Evolutionary conservation across 2,113 vertebrate species (phyloP).

Genomic region (Micromys minutus): DNA sequence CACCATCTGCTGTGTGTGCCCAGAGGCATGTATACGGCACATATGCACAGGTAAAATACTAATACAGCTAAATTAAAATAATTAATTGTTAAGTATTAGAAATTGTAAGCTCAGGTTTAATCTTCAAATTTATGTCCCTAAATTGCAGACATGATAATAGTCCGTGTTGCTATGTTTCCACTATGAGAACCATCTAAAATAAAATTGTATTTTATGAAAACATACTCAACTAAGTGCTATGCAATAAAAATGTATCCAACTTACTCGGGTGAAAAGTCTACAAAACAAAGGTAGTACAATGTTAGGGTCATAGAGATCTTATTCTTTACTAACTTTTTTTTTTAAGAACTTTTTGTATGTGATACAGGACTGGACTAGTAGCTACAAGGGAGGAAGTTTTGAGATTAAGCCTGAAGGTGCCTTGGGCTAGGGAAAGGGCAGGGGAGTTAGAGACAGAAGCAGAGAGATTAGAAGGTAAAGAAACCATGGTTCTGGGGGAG

Average conservation of each 20-base stretch:
- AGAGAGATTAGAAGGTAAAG: not conserved
- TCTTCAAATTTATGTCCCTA: constrained; percentile 23
- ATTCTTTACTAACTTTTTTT: too few relatives aligned
- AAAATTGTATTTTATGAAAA: constrained; percentile 49
- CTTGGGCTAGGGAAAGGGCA: constrained; percentile 4
- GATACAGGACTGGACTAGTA: not conserved
- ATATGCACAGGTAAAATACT: not conserved
- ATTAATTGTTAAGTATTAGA: not conserved
- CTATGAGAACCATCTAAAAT: constrained; percentile 38
- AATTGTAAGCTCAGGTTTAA: constrained; percentile 43
- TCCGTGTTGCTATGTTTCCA: constrained; percentile 50
- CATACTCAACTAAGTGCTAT: constrained; percentile 48
- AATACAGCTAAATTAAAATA: not conserved
- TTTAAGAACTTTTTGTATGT: constrained; percentile 14
- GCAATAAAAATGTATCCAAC: constrained; percentile 49
- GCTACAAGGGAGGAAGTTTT: not conserved
- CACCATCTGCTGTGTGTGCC: not conserved
- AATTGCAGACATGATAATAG: not conserved
- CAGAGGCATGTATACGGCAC: not conserved
- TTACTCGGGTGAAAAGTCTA: not conserved
- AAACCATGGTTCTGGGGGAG: not conserved
- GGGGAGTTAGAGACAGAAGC: not conserved
- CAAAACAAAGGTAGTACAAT: not conserved
- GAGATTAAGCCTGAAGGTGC: not conserved
- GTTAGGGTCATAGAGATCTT: not conserved